Evolutionary conservation across 2,888 invertebrate species (phyloP), one percentile per base, ranked within the genome.

Genomic region (Plutella xylostella): DNA sequence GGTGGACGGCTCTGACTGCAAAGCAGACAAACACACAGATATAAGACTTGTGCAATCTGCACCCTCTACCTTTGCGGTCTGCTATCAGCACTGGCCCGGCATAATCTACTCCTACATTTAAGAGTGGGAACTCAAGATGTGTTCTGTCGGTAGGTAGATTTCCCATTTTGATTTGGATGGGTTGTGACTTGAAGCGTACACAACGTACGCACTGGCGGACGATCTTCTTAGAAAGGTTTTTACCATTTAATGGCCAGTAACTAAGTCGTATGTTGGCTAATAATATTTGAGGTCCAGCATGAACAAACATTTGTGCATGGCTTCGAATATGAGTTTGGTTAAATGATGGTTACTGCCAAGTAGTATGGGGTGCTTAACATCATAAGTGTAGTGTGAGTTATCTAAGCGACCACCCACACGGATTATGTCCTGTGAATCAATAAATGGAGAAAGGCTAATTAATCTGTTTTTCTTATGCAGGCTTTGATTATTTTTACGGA

Each of bases 11-110:
- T 37, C 17, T 40, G 14, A 43, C 31, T 33, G 43, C 22, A 11
- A 34, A 20, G 25, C 41, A 34, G 3, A 41, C 28, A 38, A 38
- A 42, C 12, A 43, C 28, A 22, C 39, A 39, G n/a, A 45, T 21
- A 18, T 40, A 45, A 6, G 45, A 39, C 31, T 40, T 45, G 1
- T 33, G 12, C 9, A 45, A 18, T 19, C 31, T 39, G 34, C 40
- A 40, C 22, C 45, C 45, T n/a, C 45, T 28, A 21, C 45, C 45
- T 5, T 45, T 49, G 0, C 47, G 39, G 40, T 49, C 48, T 9
- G 50, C 46, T 43, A 49, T 50, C 40, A 34, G 21, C 39, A 52
- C 19, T 19, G 51, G 50, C 7, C 51, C 48, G 5, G 48, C 48
- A 15, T 47, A 48, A 17, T 52, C 50, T 5, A 42, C 17, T 14